Evolutionary conservation across 2,888 invertebrate species (phyloP), one percentile per base, ranked within the genome.

Genomic region (Pristionchus exspectatus): DNA sequence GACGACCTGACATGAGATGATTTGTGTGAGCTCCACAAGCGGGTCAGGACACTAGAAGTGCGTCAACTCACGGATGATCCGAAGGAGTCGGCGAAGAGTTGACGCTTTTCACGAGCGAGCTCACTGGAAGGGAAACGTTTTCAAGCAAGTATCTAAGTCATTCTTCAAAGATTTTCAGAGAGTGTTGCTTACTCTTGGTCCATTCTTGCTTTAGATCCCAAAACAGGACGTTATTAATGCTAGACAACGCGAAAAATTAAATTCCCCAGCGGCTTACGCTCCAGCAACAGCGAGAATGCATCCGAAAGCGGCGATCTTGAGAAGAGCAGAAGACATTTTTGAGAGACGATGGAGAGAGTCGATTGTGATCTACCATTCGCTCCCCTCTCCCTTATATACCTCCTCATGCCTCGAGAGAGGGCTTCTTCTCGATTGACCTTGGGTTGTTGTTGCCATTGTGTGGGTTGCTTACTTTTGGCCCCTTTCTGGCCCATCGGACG

Each of bases 91-190:
- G 59, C 59, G 59, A 85, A 33, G 33, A 85, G 50, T 24, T 85
- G 84, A 59, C 84, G 84, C 84, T 85, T 85, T 5, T 85, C 84
- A 30, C 84, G 84, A 59, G 56, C 5, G 3, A 85, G 59, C 21
- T 85, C 84, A 85, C 84, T 85, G 84, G 33, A 30, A n/a, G n/a
- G n/a, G n/a, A n/a, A n/a, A n/a, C n/a, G n/a, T n/a, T n/a, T n/a
- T n/a, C n/a, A n/a, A n/a, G n/a, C n/a, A n/a, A n/a, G n/a, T n/a
- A n/a, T n/a, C n/a, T n/a, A n/a, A n/a, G n/a, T n/a, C n/a, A n/a
- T n/a, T n/a, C n/a, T n/a, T n/a, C n/a, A n/a, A n/a, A n/a, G n/a
- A n/a, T n/a, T n/a, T n/a, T n/a, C n/a, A n/a, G n/a, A n/a, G n/a
- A n/a, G n/a, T n/a, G n/a, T n/a, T n/a, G n/a, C n/a, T n/a, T n/a